Conservation (phyloP, 2,113 vertebrate species). For the Ochotona princeps region DNA sequence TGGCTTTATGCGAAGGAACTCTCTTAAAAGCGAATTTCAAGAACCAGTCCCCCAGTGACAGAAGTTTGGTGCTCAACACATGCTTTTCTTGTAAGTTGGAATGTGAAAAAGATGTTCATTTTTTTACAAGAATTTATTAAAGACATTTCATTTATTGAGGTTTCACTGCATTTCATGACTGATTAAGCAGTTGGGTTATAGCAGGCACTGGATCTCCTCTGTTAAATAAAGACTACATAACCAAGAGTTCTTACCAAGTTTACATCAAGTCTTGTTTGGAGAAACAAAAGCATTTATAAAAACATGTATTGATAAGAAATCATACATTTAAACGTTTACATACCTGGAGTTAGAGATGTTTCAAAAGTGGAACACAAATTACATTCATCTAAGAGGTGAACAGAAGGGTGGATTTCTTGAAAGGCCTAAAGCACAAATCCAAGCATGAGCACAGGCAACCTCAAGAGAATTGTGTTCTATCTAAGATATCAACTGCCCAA, state of each 20-base stretch:
- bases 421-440: too few species aligned
- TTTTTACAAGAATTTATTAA: constrained; percentile 3
- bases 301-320: neutral
- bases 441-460: too few species aligned
- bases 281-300: neutral
- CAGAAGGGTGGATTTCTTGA: too few species aligned
- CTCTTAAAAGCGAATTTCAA: accelerated
- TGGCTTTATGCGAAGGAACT: neutral
- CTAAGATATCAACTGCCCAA: neutral
- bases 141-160: neutral
- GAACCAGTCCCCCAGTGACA: neutral
- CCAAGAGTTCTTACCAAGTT: neutral
- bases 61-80: neutral
- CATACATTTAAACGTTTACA: neutral
- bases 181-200: neutral
- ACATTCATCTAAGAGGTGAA: neutral
- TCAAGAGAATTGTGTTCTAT: too few species aligned
- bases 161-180: neutral
- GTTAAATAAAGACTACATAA: neutral
- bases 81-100: neutral
- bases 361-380: neutral
- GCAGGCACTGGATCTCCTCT: neutral
- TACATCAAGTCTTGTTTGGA: neutral
- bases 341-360: neutral
- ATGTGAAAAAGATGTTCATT: neutral